Evolutionary conservation across 2,797 vertebrate genomes (phyloP).

Genomic region (Holocentrus rufus): DNA sequence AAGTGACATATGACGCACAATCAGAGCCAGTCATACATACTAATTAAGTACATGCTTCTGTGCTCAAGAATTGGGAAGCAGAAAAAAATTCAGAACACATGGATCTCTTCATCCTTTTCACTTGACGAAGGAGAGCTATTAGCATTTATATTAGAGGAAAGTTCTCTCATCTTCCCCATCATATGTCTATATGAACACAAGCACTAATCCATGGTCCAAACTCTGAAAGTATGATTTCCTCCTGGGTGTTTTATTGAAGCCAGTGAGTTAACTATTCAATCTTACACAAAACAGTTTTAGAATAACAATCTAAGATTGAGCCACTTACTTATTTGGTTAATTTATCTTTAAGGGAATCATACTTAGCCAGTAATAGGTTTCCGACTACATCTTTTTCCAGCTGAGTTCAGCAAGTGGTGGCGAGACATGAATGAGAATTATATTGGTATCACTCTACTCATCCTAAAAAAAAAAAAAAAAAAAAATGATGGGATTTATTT

Average conservation of each 20-base stretch:
- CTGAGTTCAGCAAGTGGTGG: not conserved
- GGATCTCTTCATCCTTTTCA: constrained; percentile 4
- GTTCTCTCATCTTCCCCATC: not conserved
- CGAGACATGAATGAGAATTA: not conserved
- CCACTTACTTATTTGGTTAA: constrained; percentile 24
- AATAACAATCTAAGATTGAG: constrained; percentile 40
- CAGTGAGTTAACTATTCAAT: constrained; percentile 33
- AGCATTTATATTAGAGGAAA: constrained; percentile 20
- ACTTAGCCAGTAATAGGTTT: constrained; percentile 29
- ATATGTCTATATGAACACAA: constrained; percentile 5
- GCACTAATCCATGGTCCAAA: constrained; percentile 26
- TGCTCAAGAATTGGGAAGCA: no score
- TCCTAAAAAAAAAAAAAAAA: not conserved
- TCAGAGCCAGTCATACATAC: not conserved
- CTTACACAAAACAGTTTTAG: constrained; percentile 16
- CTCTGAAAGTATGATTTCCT: constrained; percentile 5
- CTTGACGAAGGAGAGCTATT: constrained; percentile 2
- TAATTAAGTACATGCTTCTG: not conserved
- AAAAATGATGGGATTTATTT: constrained; percentile 2
- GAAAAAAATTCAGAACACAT: not conserved
- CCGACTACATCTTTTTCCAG: constrained; percentile 6
- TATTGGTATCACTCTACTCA: not conserved
- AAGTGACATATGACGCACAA: not conserved
- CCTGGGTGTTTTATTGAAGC: constrained; percentile 9
- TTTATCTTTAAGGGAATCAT: constrained; percentile 14